Conservation (phyloP, 1,140 invertebrate species). For the Hermatobates lingyangjiaoensis region DNA sequence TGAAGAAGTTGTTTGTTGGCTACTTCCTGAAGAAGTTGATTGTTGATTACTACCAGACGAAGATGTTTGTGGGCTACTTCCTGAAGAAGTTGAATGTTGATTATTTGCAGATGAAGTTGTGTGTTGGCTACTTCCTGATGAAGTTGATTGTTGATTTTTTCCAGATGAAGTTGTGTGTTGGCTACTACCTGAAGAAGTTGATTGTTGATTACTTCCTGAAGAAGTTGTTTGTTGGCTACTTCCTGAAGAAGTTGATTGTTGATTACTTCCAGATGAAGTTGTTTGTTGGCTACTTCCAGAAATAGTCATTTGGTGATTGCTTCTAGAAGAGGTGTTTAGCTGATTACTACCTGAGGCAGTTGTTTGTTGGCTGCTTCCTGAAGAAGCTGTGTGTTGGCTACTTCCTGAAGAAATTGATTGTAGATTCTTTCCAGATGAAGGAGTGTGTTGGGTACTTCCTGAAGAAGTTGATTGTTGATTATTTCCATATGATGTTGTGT, state of each 20-base stretch:
- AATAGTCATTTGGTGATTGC: constrained; percentile 8
- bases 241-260: constrained; percentile 6
- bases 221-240: constrained; percentile 6
- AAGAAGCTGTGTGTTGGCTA: constrained; percentile 7
- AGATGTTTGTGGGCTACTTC: constrained; percentile 11
- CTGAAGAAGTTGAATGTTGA: constrained; percentile 12
- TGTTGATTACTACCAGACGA: constrained; percentile 12
- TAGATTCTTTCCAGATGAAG: constrained; percentile 8
- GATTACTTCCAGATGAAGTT: constrained; percentile 7
- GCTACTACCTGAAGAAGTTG: constrained; percentile 4
- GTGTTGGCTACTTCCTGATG: constrained; percentile 5
- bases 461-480: constrained; percentile 9
- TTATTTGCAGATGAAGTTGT: constrained; percentile 7
- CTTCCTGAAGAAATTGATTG: constrained; percentile 1
- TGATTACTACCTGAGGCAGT: constrained; percentile 7
- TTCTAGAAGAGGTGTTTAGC: constrained; percentile 6
- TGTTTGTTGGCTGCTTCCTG: constrained; percentile 11
- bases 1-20: constrained; percentile 6
- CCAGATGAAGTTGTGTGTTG: constrained; percentile 4
- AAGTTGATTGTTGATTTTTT: constrained; percentile 6
- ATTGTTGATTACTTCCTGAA: constrained; percentile 6
- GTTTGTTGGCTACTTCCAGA: constrained; percentile 11
- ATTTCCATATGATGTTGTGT: constrained; percentile 4
- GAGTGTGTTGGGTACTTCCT: constrained; percentile 10
- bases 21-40: constrained; percentile 11